Conservation (phyloP, 2,888 invertebrate species). For the Punctoribates punctum region DNA sequence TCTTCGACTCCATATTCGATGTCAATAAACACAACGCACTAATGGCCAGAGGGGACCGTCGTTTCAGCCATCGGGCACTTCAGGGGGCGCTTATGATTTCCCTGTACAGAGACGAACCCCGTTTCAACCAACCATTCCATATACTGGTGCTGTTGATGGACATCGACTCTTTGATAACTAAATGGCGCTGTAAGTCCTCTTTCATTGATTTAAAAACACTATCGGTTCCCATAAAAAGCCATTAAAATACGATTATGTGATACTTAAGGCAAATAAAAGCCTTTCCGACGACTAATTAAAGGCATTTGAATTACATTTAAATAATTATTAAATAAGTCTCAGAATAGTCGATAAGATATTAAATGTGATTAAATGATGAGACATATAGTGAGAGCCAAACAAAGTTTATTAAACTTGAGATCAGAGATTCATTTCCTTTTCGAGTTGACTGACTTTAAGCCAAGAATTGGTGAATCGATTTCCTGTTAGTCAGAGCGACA, state of each 20-base stretch:
- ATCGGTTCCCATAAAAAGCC: background rate
- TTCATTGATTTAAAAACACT: background rate
- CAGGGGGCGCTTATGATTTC: slow-evolving; percentile 98
- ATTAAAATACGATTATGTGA: background rate
- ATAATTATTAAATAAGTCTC: too few species aligned
- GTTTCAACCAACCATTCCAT: slow-evolving; percentile 97
- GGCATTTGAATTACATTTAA: too few species aligned
- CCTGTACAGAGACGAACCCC: slow-evolving; percentile 91
- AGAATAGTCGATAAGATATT: background rate
- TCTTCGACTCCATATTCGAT: slow-evolving; percentile 86
- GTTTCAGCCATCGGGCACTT: slow-evolving; percentile 83
- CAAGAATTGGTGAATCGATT: background rate
- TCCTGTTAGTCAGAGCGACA: background rate
- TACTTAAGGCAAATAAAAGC: too few species aligned
- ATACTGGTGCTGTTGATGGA: slow-evolving; percentile 91
- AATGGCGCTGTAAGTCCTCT: slow-evolving; percentile 86
- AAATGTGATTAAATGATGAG: background rate
- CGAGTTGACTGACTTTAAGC: background rate
- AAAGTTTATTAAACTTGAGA: slow-evolving; percentile 24
- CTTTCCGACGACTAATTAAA: too few species aligned
- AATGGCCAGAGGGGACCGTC: slow-evolving; percentile 73
- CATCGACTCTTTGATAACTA: slow-evolving; percentile 94
- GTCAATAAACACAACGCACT: slow-evolving; percentile 75
- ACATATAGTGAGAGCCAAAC: background rate
- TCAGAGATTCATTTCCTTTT: slow-evolving; percentile 1